Percentiles rank a stretch among this genome's conserved stretches.
Evolutionary conservation across 2,113 vertebrate species (phyloP).

Genomic region (Trinectes maculatus): DNA sequence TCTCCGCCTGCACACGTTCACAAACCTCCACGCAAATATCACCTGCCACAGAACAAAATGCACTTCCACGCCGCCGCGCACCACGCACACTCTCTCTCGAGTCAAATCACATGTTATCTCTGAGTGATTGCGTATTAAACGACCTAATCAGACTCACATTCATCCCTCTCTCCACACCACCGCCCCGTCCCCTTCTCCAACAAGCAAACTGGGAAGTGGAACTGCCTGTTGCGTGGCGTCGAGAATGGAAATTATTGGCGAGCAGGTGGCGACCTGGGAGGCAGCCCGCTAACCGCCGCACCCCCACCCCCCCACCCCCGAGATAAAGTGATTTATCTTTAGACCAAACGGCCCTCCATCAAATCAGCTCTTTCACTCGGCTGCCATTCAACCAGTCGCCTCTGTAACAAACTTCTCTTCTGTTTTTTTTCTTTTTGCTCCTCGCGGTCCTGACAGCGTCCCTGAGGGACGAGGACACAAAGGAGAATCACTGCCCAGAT

Average conservation of each 20-base stretch:
- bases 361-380: conserved; percentile 45
- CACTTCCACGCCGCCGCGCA: too few species aligned
- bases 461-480: neutral
- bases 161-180: conserved; percentile 50
- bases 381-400: conserved; percentile 36
- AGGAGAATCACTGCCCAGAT: neutral
- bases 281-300: conserved; percentile 15
- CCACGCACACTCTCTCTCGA: neutral
- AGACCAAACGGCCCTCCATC: conserved; percentile 24
- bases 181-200: conserved; percentile 50
- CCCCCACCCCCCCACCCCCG: too few species aligned
- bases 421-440: too few species aligned
- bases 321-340: conserved; percentile 46
- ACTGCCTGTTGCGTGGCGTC: conserved; percentile 33
- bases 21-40: too few species aligned
- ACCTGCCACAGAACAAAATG: too few species aligned
- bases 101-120: conserved; percentile 20
- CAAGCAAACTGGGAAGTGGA: conserved; percentile 41
- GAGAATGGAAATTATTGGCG: conserved; percentile 31
- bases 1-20: too few species aligned
- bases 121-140: conserved; percentile 37
- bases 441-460: neutral
- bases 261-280: conserved; percentile 63
- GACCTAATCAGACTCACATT: conserved; percentile 60
- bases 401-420: too few species aligned